phyloP scores from a whole-genome alignment of 2,888 invertebrate genomes.

The Holacanthella duospinosa region DNA sequence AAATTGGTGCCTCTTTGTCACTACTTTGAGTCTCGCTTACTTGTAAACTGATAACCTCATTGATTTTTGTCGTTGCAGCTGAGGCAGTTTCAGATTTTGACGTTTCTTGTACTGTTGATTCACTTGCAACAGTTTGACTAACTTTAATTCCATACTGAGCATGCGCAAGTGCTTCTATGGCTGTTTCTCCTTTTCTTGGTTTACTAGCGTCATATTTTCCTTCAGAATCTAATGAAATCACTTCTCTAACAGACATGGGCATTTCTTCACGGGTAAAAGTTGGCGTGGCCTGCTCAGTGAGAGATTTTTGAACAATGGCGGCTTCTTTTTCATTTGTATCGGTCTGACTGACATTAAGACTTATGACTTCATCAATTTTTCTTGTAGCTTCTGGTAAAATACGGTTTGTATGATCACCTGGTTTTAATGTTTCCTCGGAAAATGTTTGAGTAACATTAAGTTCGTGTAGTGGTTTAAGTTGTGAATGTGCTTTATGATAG shows the following conservation, averaged over 20 bases:
- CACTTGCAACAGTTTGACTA: background rate
- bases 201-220: background rate
- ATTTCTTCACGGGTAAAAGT: background rate
- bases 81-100: background rate
- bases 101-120: background rate
- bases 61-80: background rate
- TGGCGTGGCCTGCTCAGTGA: background rate
- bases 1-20: conserved; percentile 1
- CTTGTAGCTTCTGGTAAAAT: background rate
- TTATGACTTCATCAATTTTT: background rate
- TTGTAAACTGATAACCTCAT: background rate
- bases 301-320: background rate
- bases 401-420: background rate
- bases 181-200: background rate
- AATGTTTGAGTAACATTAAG: background rate
- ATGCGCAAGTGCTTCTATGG: background rate
- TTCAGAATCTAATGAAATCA: background rate
- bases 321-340: background rate
- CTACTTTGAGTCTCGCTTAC: background rate
- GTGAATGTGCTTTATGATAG: background rate
- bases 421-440: background rate
- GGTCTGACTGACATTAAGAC: background rate
- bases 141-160: background rate
- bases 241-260: background rate
- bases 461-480: background rate